Conservation (phyloP, 2,888 invertebrate species). For the Megamerina dolium region DNA sequence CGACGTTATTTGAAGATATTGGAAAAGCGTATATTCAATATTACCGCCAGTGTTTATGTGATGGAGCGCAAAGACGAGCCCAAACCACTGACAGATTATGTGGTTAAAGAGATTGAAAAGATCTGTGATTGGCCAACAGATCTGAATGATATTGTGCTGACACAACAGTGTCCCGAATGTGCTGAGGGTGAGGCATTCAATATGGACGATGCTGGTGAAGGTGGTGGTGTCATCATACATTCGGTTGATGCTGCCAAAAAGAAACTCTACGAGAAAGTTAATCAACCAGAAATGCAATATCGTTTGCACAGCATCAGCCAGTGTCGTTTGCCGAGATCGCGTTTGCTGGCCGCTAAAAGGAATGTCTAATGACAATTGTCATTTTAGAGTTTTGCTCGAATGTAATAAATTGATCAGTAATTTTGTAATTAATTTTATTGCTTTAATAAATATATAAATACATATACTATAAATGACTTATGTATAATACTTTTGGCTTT, state of each 20-base stretch:
- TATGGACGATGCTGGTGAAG: conserved; percentile 40
- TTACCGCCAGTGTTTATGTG: conserved; percentile 52
- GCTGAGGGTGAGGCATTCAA: conserved; percentile 48
- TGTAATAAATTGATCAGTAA: too few species aligned
- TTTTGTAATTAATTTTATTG: too few species aligned
- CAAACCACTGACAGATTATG: conserved; percentile 28
- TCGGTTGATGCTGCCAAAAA: conserved; percentile 31
- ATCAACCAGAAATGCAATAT: conserved; percentile 48
- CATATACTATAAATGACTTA: too few species aligned
- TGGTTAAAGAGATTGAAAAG: conserved; percentile 42
- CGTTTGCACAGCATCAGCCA: conserved; percentile 46
- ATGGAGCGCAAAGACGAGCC: conserved; percentile 32
- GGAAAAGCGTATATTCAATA: conserved; percentile 52
- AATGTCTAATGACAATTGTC: conserved; percentile 15
- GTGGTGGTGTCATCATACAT: conserved; percentile 30
- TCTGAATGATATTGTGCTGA: conserved; percentile 50
- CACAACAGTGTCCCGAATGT: conserved; percentile 48
- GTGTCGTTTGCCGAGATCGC: conserved; percentile 45
- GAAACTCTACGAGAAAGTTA: conserved; percentile 42
- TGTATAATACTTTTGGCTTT: too few species aligned
- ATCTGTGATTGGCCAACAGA: conserved; percentile 47
- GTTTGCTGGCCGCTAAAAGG: conserved; percentile 39
- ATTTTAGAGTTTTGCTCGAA: too few species aligned
- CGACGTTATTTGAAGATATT: conserved; percentile 52
- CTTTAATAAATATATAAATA: too few species aligned